phyloP scores from a whole-genome alignment of 1,140 invertebrate species.

The Drosophila persimilis region DNA sequence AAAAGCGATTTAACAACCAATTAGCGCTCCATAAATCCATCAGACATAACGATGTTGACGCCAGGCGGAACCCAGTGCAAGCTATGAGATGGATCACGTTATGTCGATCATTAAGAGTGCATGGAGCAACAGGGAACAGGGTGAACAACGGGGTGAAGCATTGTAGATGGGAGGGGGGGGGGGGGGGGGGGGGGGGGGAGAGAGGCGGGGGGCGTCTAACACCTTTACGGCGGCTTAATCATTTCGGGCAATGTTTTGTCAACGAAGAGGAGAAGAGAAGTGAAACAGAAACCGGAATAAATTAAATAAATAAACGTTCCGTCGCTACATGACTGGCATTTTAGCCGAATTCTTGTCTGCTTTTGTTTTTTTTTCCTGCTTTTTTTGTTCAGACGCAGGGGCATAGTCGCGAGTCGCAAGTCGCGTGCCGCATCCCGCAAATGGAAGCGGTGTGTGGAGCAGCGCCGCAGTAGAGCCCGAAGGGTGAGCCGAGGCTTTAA shows the following conservation, averaged over 20 bases:
- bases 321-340: constrained; percentile 56
- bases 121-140: not conserved
- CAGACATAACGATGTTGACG: constrained; percentile 36
- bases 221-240: constrained; percentile 44
- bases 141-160: not conserved
- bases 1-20: constrained; percentile 19
- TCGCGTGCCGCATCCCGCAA: constrained; percentile 48
- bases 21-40: constrained; percentile 28
- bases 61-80: constrained; percentile 27
- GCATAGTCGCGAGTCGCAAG: constrained; percentile 57
- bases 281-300: not conserved
- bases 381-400: constrained; percentile 26
- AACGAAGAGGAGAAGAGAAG: constrained; percentile 13
- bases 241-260: constrained; percentile 42
- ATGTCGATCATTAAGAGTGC: constrained; percentile 44
- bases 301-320: constrained; percentile 31
- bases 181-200: not conserved
- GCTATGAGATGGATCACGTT: constrained; percentile 26
- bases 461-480: not conserved
- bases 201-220: constrained; percentile 13
- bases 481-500: constrained; percentile 24
- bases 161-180: not conserved
- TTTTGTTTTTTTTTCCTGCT: constrained; percentile 12
- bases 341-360: constrained; percentile 1
- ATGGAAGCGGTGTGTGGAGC: not conserved